Base-by-base conservation (phyloP, 2,113 vertebrate species). In the Cariama cristata region DNA sequence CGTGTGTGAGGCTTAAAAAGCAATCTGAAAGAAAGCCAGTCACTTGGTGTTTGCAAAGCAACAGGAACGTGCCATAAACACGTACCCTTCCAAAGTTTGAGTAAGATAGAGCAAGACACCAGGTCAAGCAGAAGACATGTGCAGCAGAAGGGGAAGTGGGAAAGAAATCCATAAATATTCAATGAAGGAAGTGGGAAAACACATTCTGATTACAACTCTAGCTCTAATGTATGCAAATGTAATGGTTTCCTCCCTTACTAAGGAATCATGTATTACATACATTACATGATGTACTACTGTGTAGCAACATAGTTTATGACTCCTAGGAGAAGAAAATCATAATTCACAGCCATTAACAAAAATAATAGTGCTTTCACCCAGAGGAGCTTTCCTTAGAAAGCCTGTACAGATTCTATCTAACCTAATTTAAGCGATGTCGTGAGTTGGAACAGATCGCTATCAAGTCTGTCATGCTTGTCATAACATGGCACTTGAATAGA, bases 381-480 rank as follows among this genome's bases (percentile, higher is more conserved):
- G 30, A 95, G 94, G 94, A 98, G 77, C 59, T 96, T 97, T 97
- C 90, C 81, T 96, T 93, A 35, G 84, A 96, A 96, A 94, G 75
- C 91, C 93, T 88, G 62, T 20, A 22, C 88, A 95, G 91, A 97
- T 96, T 90, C 96, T 59, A 95, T 97, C 94, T 98, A 96, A 97
- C 98, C 95, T 96, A 98, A 98, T 98, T 98, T 97, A 97, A 97
- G 97, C 97, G 60, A 97, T 98, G 97, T 97, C 98, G 98, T 97
- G 97, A 98, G 96, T 98, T 97, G 97, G 97, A 98, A 98, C 96
- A 98, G 97, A 98, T 98, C 85, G 63, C 93, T 96, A 97, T 98
- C 98, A 98, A 97, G 93, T 96, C 96, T 98, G 97, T 98, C 98
- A 98, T 98, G 97, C 97, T 98, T 98, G 98, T 98, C 98, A 98